Evolutionary conservation across 2,888 invertebrate genomes (phyloP), one percentile per base, ranked within the genome.

Genomic region (Latrodectus elegans): DNA sequence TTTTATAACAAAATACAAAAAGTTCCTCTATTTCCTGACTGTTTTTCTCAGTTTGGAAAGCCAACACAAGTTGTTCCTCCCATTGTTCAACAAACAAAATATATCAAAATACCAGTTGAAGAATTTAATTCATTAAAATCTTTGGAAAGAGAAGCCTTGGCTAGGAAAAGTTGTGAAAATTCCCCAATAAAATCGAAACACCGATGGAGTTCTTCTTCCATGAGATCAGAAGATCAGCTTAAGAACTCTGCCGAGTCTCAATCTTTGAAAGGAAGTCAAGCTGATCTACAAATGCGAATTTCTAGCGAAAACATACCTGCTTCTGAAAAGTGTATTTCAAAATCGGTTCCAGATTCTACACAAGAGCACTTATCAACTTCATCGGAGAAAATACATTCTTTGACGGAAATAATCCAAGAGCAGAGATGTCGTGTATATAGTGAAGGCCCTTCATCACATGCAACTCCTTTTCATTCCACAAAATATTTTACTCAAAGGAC

Each of bases 41-140:
- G 84, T 17, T 78, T 80, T 26, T 73, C 88, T 26, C 89, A 89
- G 79, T 83, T 77, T 80, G 81, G 79, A 17, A 89, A 89, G 76
- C 89, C 89, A 73, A 89, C 88, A 22, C 89, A 89, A 84, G 88
- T 84, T 55, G 89, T 89, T 60, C 84, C 89, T 73, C 89, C 89
- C 15, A 81, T 68, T 49, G 67, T 85, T 53, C 86, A 88, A 22
- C 88, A 75, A 49, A 79, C 72, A 51, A 83, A 79, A 38, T 78
- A 67, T 65, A 67, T 64, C 14, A 78, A 52, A 78, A 9, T 74
- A 73, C 77, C 82, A 15, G 22, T 60, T 11, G 82, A 74, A 65
- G 88, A 88, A 22, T 72, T 84, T 12, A 73, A 86, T 17, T 81
- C 86, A 49, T 75, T 78, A 60, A 83, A 83, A 53, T 65, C 60